A percentile compares a stretch with the other conserved stretches of the same genome.
Conservation (phyloP, 92 coral and sea anemone species). For the Parazoanthus atlanticus region DNA sequence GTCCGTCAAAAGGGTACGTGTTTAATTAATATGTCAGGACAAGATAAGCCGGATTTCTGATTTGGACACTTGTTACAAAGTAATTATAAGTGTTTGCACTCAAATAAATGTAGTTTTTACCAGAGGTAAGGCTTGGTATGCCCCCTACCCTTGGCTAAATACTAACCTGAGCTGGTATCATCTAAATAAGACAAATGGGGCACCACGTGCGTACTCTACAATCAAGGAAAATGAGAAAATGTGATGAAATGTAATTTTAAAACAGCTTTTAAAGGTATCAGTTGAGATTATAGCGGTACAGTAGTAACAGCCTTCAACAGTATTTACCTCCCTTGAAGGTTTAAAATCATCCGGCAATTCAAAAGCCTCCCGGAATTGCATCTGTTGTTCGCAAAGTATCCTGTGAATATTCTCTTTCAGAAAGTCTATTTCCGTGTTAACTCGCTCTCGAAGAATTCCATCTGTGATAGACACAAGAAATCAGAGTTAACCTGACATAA, state of each 20-base stretch:
- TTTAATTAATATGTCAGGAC: too few species aligned
- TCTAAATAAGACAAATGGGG: constrained; percentile 17
- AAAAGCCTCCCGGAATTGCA: constrained; percentile 85
- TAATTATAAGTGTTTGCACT: too few species aligned
- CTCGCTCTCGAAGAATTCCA: constrained; percentile 74
- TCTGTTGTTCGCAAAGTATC: constrained; percentile 86
- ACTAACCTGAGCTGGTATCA: constrained; percentile 40
- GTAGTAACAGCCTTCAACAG: too few species aligned
- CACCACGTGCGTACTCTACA: constrained; percentile 34
- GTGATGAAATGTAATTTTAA: neutral
- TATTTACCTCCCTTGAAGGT: constrained; percentile 72
- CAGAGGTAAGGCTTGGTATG: too few species aligned
- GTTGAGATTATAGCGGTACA: neutral
- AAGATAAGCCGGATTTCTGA: too few species aligned
- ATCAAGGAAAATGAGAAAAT: neutral
- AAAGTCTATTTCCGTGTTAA: constrained; percentile 82
- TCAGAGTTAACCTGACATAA: neutral
- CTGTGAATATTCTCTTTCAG: constrained; percentile 74
- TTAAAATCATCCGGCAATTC: constrained; percentile 62
- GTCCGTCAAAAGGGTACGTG: too few species aligned
- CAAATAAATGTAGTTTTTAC: too few species aligned
- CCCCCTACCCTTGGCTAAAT: neutral
- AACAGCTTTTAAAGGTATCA: too few species aligned
- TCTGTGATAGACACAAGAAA: constrained; percentile 51
- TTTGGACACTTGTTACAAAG: too few species aligned